Conservation (phyloP, 2,888 invertebrate genomes). For the Xestoiulus laeticollis region DNA sequence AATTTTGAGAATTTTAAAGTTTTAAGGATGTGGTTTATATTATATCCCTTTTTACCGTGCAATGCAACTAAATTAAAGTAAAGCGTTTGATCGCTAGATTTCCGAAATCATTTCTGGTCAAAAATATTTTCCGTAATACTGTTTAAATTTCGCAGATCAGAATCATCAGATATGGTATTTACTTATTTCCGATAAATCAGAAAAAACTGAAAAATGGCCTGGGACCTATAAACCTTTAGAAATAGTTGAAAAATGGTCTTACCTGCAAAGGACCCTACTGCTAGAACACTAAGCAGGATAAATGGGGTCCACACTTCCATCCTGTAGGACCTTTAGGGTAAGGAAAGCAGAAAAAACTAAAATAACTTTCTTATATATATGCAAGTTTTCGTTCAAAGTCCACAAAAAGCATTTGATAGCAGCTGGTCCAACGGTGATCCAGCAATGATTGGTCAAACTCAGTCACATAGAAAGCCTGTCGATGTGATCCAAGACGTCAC, state of each 20-base stretch:
- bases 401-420: background rate
- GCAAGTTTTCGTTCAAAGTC: background rate
- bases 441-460: background rate
- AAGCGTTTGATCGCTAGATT: background rate
- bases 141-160: too few species aligned
- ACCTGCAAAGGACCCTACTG: conserved; percentile 45
- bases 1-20: too few species aligned
- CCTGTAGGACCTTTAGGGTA: conserved; percentile 37
- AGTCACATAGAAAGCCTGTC: background rate
- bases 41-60: too few species aligned
- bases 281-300: background rate
- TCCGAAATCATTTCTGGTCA: too few species aligned
- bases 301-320: conserved; percentile 44
- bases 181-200: too few species aligned
- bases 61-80: background rate
- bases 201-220: too few species aligned
- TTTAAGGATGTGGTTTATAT: too few species aligned
- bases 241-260: background rate
- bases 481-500: background rate
- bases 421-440: background rate
- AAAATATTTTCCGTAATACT: too few species aligned
- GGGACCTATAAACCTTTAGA: background rate
- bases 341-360: conserved; percentile 8
- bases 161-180: too few species aligned
- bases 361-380: background rate